phyloP scores from a whole-genome alignment of 2,888 invertebrate species.

The Tetragnatha montana region DNA sequence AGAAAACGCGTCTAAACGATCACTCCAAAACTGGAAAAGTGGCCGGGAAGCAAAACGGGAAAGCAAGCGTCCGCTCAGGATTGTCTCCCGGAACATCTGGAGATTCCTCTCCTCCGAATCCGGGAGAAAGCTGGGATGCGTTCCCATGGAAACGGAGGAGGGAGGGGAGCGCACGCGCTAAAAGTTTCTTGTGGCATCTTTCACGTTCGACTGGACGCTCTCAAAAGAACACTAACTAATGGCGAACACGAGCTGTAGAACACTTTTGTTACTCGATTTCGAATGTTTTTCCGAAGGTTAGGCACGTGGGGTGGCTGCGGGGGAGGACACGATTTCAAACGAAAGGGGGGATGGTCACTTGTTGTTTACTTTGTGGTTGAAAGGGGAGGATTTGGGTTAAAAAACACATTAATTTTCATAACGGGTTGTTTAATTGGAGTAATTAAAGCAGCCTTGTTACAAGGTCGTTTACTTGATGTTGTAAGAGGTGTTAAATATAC shows the following conservation, averaged over 20 bases:
- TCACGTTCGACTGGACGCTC: background rate
- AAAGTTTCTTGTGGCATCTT: background rate
- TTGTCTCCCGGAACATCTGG: background rate
- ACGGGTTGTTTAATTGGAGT: background rate
- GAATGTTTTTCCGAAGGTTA: slow-evolving; percentile 10
- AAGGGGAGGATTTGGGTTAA: background rate
- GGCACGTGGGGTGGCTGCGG: slow-evolving; percentile 2
- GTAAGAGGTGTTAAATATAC: too few relatives aligned
- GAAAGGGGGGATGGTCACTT: background rate
- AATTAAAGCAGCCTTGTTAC: too few relatives aligned
- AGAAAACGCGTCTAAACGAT: background rate
- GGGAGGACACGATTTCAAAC: background rate
- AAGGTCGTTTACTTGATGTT: too few relatives aligned
- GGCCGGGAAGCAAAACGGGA: slow-evolving; percentile 25
- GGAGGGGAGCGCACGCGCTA: background rate
- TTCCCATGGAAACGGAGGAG: slow-evolving; percentile 44
- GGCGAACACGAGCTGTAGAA: slow-evolving; percentile 40
- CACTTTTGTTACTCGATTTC: background rate
- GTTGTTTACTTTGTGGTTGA: background rate
- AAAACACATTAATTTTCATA: background rate
- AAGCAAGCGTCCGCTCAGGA: slow-evolving; percentile 1
- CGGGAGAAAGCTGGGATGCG: slow-evolving; percentile 18
- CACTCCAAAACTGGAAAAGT: background rate
- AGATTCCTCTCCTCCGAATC: background rate
- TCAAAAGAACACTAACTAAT: slow-evolving; percentile 34